phyloP scores from a whole-genome alignment of 2,113 vertebrate genomes.

The Hiodon alosoides region DNA sequence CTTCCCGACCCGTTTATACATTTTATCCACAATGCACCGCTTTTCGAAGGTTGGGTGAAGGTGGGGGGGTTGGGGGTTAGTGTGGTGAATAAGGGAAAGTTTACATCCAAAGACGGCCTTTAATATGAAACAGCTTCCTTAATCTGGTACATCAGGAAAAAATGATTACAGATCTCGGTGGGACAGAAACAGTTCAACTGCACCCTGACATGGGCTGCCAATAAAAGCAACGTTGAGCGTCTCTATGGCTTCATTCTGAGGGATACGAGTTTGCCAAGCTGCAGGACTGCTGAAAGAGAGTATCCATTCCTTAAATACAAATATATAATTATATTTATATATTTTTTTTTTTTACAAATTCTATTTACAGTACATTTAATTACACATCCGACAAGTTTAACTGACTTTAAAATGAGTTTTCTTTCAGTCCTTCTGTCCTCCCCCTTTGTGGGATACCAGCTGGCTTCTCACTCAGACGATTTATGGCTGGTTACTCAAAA shows the following conservation, averaged over 20 bases:
- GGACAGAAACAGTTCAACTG: slow-evolving; percentile 28
- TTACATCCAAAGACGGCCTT: slow-evolving; percentile 29
- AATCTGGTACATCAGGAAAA: slow-evolving; percentile 29
- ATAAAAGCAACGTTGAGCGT: slow-evolving; percentile 11
- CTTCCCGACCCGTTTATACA: neutral
- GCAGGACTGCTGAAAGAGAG: slow-evolving; percentile 24
- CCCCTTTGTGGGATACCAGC: slow-evolving; percentile 46
- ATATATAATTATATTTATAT: slow-evolving; percentile 73
- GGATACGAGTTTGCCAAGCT: neutral
- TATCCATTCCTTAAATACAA: slow-evolving; percentile 73
- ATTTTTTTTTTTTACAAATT: slow-evolving; percentile 68
- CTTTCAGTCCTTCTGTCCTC: slow-evolving; percentile 21
- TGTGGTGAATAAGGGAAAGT: slow-evolving; percentile 13
- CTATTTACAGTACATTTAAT: slow-evolving; percentile 76
- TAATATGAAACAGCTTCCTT: slow-evolving; percentile 42
- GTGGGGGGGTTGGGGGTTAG: neutral
- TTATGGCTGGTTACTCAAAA: slow-evolving; percentile 41
- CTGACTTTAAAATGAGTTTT: slow-evolving; percentile 18
- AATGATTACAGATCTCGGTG: slow-evolving; percentile 39
- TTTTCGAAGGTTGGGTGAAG: neutral
- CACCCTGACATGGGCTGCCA: neutral
- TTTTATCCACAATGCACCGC: neutral
- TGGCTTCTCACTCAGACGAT: slow-evolving; percentile 53
- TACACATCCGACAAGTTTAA: slow-evolving; percentile 52
- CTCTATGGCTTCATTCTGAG: slow-evolving; percentile 13